phyloP scores from a whole-genome alignment of 2,797 vertebrate species.

The Sebastes aleutianus region DNA sequence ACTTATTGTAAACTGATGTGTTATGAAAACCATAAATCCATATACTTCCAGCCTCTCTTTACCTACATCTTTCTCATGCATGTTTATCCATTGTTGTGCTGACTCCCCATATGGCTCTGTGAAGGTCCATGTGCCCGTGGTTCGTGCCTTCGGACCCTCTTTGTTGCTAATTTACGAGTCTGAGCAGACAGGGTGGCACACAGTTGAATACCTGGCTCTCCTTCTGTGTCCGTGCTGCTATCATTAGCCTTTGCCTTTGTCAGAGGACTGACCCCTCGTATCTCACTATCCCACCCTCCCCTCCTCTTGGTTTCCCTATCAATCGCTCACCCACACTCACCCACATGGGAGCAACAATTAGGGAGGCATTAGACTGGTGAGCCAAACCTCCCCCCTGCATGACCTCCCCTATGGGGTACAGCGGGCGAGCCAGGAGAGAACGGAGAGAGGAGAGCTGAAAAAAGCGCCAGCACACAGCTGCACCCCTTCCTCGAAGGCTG shows the following conservation, averaged over 20 bases:
- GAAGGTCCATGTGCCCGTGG: constrained; percentile 22
- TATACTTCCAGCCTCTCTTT: background rate
- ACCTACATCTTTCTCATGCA: background rate
- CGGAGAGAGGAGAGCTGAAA: constrained; percentile 19
- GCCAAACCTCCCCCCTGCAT: constrained; percentile 44
- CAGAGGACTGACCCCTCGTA: constrained; percentile 26
- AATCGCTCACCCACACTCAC: constrained; percentile 24
- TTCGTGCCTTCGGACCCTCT: constrained; percentile 7
- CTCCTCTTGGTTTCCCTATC: constrained; percentile 19
- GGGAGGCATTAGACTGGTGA: constrained; percentile 61
- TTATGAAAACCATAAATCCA: constrained; percentile 29
- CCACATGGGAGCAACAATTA: constrained; percentile 76
- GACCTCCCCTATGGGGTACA: constrained; percentile 58
- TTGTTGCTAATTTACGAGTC: background rate
- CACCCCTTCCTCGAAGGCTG: constrained; percentile 33
- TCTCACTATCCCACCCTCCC: background rate
- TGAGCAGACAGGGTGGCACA: background rate
- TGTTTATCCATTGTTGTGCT: constrained; percentile 25
- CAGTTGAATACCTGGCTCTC: constrained; percentile 35
- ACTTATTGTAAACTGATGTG: background rate
- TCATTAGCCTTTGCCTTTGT: constrained; percentile 59
- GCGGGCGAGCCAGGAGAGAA: constrained; percentile 10
- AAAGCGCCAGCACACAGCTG: constrained; percentile 25
- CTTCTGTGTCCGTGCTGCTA: constrained; percentile 29
- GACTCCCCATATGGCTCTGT: constrained; percentile 1